Conservation (phyloP, 2,888 invertebrate species). For the Tuberolachnus salignus region DNA sequence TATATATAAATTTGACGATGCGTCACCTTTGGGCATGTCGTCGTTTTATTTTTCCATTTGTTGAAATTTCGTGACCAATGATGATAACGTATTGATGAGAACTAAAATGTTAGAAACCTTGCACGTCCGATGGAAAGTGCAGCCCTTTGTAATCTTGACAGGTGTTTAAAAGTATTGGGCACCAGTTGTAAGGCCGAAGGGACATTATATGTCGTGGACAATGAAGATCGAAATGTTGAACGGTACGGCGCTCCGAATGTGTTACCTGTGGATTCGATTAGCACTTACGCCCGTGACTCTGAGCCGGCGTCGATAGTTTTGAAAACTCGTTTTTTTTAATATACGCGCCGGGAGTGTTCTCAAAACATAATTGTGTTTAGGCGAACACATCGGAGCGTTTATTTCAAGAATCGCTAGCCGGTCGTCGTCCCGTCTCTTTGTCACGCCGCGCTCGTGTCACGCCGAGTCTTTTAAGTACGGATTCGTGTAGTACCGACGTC, state of each 20-base stretch:
- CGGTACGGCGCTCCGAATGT: not conserved
- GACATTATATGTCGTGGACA: slow-evolving; percentile 33
- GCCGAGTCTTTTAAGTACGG: not conserved
- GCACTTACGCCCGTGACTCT: not conserved
- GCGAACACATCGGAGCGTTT: not conserved
- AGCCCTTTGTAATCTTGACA: slow-evolving; percentile 55
- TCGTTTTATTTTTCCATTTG: not conserved
- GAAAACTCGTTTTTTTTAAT: no score
- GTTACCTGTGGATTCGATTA: not conserved
- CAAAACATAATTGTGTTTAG: not conserved
- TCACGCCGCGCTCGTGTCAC: not conserved
- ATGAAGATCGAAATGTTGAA: not conserved
- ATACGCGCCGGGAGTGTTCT: not conserved
- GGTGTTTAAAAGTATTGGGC: slow-evolving; percentile 40
- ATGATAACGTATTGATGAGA: slow-evolving; percentile 43
- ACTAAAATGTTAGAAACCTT: slow-evolving; percentile 51
- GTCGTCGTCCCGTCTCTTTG: not conserved
- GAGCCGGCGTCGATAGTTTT: not conserved
- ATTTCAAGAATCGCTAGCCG: not conserved
- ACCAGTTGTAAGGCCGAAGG: slow-evolving; percentile 53
- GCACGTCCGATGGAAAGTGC: slow-evolving; percentile 50
- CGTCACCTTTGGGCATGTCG: no score
- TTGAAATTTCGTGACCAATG: slow-evolving; percentile 21
- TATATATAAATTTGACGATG: no score
- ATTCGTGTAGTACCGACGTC: not conserved